Evolutionary conservation across 2,113 vertebrate genomes (phyloP).

Genomic region (Reinhardtius hippoglossoides): DNA sequence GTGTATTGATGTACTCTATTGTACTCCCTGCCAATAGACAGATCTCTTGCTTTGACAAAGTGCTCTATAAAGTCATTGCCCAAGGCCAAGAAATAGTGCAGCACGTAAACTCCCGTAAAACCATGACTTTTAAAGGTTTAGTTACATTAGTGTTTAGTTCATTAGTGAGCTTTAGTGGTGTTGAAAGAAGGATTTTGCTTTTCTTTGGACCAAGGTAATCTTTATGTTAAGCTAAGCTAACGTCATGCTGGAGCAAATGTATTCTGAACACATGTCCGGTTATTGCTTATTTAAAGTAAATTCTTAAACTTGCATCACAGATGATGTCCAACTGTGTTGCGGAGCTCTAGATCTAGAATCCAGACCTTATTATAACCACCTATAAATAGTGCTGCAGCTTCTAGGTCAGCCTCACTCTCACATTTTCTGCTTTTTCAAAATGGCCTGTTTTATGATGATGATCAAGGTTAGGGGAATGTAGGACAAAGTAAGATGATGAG

Average conservation of each 20-base stretch:
- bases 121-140: not conserved
- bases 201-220: no score
- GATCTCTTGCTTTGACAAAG: conserved; percentile 6
- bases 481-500: conserved; percentile 44
- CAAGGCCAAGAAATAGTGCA: not conserved
- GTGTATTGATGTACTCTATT: conserved; percentile 7
- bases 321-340: conserved; percentile 9
- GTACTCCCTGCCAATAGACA: conserved; percentile 5
- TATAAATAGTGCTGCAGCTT: conserved; percentile 79
- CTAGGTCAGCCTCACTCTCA: conserved; percentile 75
- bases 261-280: no score
- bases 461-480: conserved; percentile 53
- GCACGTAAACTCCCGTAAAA: not conserved
- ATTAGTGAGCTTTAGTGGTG: not conserved
- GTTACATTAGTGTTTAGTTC: not conserved
- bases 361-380: conserved; percentile 67
- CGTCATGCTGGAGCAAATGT: no score
- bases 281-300: not conserved
- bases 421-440: conserved; percentile 56
- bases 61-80: not conserved
- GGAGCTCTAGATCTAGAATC: conserved; percentile 62
- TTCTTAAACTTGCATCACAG: not conserved
- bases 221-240: no score
- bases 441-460: conserved; percentile 46
- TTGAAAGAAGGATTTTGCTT: not conserved